These are phyloP conservation scores for Rhagoletis zephyria DNA, from an alignment of 1,140 invertebrate species.

Conservation along the genomic window DNA sequence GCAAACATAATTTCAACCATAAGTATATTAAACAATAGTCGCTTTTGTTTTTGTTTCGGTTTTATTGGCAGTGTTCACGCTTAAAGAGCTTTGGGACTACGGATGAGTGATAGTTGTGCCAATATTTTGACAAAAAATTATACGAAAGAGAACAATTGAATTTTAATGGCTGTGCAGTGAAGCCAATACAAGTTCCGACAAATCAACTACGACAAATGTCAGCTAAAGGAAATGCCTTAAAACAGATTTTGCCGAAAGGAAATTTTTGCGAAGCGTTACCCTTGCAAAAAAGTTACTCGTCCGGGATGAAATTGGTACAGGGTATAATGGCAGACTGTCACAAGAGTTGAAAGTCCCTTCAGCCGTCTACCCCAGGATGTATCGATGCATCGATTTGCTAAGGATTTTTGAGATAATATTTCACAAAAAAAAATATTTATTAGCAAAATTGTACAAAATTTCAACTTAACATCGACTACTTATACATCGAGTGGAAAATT, in stretches of 20 bases:
- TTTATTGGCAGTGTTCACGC: not conserved
- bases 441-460: no score
- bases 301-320: no score
- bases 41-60: conserved; percentile 5
- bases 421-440: no score
- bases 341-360: no score
- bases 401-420: no score
- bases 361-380: no score
- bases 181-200: conserved; percentile 18
- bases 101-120: conserved; percentile 26
- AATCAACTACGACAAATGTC: not conserved
- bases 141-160: not conserved
- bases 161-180: conserved; percentile 28
- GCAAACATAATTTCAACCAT: conserved; percentile 33
- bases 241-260: not conserved
- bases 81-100: not conserved
- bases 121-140: not conserved
- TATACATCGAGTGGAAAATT: no score
- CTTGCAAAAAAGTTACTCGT: no score
- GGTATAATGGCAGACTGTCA: no score
- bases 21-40: conserved; percentile 38
- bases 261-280: no score
- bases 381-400: no score
- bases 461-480: no score
- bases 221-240: not conserved